These are phyloP conservation scores for Himantopus leucocephalus DNA, from an alignment of 2,113 vertebrate genomes.

Conservation along the genomic window DNA sequence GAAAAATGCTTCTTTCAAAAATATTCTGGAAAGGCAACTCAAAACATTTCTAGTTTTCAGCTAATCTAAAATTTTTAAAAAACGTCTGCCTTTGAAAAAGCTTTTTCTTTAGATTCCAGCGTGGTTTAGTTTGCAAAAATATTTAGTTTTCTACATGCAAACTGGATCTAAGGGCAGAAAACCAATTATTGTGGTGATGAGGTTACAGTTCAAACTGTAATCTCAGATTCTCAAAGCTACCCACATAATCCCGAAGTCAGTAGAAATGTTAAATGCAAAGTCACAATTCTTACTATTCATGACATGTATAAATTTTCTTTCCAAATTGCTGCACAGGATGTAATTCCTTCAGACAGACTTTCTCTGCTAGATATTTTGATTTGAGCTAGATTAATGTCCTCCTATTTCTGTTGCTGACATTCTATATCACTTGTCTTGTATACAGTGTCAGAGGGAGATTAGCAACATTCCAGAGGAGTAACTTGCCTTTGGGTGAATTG, in stretches of 20 bases:
- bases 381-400: slow-evolving; percentile 32
- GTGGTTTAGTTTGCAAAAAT: background rate
- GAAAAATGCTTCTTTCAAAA: background rate
- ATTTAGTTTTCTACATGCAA: background rate
- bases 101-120: background rate
- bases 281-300: background rate
- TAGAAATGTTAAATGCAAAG: background rate
- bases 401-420: slow-evolving; percentile 33
- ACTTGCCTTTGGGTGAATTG: background rate
- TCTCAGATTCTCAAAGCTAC: background rate
- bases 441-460: background rate
- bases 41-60: background rate
- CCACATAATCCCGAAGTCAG: background rate
- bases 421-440: slow-evolving; percentile 2
- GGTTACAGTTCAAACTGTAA: background rate
- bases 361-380: background rate
- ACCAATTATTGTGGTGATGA: background rate
- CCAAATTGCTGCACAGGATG: background rate
- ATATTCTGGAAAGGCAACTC: background rate
- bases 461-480: background rate
- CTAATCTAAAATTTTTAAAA: background rate
- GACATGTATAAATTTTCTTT: background rate
- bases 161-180: background rate
- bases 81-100: background rate
- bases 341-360: background rate